phyloP scores from a whole-genome alignment of 2,797 vertebrate genomes.

The Xiphophorus birchmanni region DNA sequence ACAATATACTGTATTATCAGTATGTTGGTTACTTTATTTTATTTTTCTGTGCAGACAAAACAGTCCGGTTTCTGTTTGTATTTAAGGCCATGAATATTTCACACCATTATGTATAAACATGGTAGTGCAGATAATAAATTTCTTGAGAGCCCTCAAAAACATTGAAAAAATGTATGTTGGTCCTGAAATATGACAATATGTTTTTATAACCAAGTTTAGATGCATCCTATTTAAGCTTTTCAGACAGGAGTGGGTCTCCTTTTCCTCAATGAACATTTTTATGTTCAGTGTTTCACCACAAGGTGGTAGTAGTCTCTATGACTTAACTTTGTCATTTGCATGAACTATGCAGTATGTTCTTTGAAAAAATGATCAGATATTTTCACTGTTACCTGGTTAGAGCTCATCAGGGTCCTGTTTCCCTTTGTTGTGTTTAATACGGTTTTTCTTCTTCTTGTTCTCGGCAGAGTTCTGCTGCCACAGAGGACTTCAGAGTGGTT shows the following conservation, averaged over 20 bases:
- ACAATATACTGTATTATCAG: too few relatives aligned
- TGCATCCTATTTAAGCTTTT: not conserved
- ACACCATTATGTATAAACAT: not conserved
- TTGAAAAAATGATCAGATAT: not conserved
- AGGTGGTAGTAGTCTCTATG: conserved; percentile 39
- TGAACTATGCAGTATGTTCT: not conserved
- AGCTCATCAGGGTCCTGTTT: not conserved
- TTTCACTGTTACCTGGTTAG: not conserved
- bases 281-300: conserved; percentile 48
- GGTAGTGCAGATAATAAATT: not conserved
- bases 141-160: not conserved
- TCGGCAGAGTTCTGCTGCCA: conserved; percentile 82
- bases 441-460: conserved; percentile 17
- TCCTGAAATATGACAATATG: not conserved
- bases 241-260: not conserved
- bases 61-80: not conserved
- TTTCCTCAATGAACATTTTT: too few relatives aligned
- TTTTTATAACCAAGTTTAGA: not conserved
- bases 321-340: not conserved
- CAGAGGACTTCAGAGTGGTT: conserved; percentile 92
- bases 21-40: not conserved
- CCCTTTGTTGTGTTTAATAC: not conserved
- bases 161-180: not conserved
- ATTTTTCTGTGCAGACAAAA: not conserved
- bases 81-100: not conserved